These are phyloP conservation scores for Gnatocerus cornutus DNA, from an alignment of 2,888 invertebrate species.

Conservation along the genomic window DNA sequence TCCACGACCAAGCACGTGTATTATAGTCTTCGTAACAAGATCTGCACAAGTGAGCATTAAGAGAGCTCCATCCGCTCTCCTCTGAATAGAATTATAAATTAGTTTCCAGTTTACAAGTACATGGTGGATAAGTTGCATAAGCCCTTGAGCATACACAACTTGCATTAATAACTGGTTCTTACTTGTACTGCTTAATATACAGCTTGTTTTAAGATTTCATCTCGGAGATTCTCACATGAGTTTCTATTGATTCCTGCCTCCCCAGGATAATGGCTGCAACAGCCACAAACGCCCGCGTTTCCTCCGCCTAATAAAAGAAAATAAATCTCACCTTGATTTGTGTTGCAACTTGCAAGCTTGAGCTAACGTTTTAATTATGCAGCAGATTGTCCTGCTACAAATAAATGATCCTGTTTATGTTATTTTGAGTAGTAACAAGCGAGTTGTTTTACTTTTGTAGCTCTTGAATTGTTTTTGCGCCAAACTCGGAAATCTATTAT, in stretches of 20 bases:
- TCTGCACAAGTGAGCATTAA: conserved; percentile 50
- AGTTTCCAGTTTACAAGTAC: conserved; percentile 61
- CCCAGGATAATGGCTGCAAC: conserved; percentile 29
- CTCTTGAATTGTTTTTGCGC: too few species aligned
- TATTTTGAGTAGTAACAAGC: too few species aligned
- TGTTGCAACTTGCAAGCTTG: too few species aligned
- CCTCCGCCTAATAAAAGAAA: conserved; percentile 30
- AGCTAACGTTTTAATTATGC: too few species aligned
- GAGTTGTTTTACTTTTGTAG: too few species aligned
- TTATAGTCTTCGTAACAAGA: conserved; percentile 20
- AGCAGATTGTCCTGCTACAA: too few species aligned
- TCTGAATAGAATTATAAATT: conserved; percentile 65
- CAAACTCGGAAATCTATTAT: too few species aligned
- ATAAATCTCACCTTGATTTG: not conserved
- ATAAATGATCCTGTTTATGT: too few species aligned
- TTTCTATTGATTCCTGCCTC: conserved; percentile 24
- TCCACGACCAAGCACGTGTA: not conserved
- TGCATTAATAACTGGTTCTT: conserved; percentile 57
- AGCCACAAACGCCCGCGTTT: conserved; percentile 15
- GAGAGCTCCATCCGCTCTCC: conserved; percentile 34
- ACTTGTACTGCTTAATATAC: conserved; percentile 37
- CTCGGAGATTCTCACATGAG: conserved; percentile 33
- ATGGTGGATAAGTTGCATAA: conserved; percentile 62
- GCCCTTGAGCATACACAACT: conserved; percentile 58
- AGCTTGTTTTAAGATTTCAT: conserved; percentile 44